Conservation (phyloP, 2,113 vertebrate genomes). For the Python bivittatus region DNA sequence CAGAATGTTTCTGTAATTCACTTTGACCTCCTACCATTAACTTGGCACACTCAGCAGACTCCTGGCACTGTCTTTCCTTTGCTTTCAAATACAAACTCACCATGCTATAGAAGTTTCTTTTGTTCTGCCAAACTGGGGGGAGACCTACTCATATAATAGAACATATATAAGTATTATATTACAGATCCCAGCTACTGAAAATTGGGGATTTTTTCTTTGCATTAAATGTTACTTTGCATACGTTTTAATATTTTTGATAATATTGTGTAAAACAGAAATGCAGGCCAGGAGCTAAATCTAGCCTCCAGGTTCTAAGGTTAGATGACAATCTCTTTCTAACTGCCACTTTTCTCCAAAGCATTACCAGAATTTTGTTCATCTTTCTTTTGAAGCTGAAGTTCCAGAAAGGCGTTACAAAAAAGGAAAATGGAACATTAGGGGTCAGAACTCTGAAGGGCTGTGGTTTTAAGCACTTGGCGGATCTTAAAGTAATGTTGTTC, state of each 20-base stretch:
- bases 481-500: not conserved
- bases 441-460: not conserved
- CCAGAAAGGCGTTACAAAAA: not conserved
- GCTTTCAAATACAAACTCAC: slow-evolving; percentile 51
- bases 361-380: not conserved
- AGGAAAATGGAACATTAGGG: not conserved
- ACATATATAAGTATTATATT: slow-evolving; percentile 13
- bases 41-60: slow-evolving; percentile 31
- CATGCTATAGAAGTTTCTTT: slow-evolving; percentile 33
- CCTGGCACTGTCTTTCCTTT: slow-evolving; percentile 50
- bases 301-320: not conserved
- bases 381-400: not conserved
- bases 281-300: not conserved
- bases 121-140: slow-evolving; percentile 41
- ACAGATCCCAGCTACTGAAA: not conserved
- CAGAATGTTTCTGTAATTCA: slow-evolving; percentile 35
- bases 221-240: not conserved
- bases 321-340: not conserved
- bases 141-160: slow-evolving; percentile 42
- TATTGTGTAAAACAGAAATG: not conserved
- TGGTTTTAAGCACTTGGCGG: not conserved
- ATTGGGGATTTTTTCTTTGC: not conserved
- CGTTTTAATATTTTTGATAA: not conserved
- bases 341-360: not conserved
- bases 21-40: slow-evolving; percentile 47